These are phyloP conservation scores for Bombus waltoni DNA, from an alignment of 1,140 invertebrate species.

Conservation along the genomic window DNA sequence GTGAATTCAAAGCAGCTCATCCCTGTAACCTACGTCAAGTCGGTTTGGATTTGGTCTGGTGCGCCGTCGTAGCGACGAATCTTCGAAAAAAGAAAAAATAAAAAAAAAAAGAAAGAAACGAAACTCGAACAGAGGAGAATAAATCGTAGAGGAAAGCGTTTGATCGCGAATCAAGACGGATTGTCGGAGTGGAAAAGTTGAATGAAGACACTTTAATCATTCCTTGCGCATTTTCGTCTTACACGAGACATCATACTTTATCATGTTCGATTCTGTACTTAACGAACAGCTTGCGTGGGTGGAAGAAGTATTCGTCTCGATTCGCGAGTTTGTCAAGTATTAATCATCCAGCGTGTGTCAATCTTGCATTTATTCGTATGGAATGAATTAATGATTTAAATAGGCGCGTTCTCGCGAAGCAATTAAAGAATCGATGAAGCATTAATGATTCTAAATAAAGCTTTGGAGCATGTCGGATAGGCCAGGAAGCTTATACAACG, in stretches of 20 bases:
- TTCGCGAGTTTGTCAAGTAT: constrained; percentile 36
- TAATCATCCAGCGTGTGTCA: constrained; percentile 23
- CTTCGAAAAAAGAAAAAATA: constrained; percentile 50
- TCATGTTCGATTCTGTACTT: constrained; percentile 51
- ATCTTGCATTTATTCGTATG: constrained; percentile 2
- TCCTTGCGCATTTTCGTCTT: not conserved
- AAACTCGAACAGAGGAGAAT: not conserved
- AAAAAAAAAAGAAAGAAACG: not conserved
- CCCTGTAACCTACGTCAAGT: constrained; percentile 57
- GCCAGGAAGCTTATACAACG: constrained; percentile 39
- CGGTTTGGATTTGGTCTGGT: constrained; percentile 60
- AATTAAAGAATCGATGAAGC: not conserved
- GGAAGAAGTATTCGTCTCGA: constrained; percentile 46
- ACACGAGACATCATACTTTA: not conserved
- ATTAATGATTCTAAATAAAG: not conserved
- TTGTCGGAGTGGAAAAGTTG: not conserved
- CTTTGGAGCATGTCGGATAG: not conserved
- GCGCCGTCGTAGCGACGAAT: constrained; percentile 67
- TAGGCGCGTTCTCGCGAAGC: not conserved
- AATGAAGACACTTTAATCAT: not conserved
- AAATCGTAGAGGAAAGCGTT: no score
- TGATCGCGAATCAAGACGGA: constrained; percentile 46
- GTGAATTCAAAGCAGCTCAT: constrained; percentile 68
- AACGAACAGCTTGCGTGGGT: constrained; percentile 10
- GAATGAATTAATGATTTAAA: not conserved